These are phyloP conservation scores for Xylota sylvarum DNA, from an alignment of 2,888 invertebrate genomes.

Conservation along the genomic window DNA sequence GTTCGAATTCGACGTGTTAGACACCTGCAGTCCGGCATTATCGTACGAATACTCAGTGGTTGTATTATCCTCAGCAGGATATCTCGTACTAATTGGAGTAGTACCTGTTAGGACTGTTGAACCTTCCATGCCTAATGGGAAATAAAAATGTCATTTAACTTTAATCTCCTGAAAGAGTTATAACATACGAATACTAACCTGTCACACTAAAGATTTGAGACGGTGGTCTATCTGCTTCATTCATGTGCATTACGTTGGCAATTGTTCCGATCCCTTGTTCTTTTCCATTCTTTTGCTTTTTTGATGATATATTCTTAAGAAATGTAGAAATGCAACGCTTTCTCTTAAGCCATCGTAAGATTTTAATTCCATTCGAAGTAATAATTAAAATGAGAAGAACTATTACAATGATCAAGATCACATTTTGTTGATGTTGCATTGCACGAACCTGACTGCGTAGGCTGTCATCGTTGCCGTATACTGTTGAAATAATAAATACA, in stretches of 20 bases:
- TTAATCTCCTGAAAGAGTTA: neutral
- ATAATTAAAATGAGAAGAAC: constrained; percentile 80
- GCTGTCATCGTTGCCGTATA: constrained; percentile 79
- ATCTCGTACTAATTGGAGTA: constrained; percentile 89
- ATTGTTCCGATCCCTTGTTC: constrained; percentile 82
- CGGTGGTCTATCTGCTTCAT: constrained; percentile 81
- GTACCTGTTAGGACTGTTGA: constrained; percentile 89
- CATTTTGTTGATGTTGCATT: constrained; percentile 80
- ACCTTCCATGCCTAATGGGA: constrained; percentile 85
- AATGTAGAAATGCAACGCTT: constrained; percentile 79
- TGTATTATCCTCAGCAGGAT: constrained; percentile 90
- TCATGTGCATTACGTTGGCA: constrained; percentile 81
- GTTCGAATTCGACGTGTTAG: constrained; percentile 85
- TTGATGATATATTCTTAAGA: constrained; percentile 79
- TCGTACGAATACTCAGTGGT: constrained; percentile 92
- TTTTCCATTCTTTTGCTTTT: constrained; percentile 79
- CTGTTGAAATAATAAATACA: constrained; percentile 68
- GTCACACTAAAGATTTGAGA: constrained; percentile 83
- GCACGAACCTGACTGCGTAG: constrained; percentile 80
- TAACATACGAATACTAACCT: constrained; percentile 78
- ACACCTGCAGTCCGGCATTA: constrained; percentile 90
- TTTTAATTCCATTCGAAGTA: constrained; percentile 80
- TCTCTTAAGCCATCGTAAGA: constrained; percentile 80
- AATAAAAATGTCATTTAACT: too few species aligned
- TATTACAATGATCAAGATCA: constrained; percentile 80